Base-by-base conservation (phyloP, 92 coral and sea anemone species). In the Micromussa lordhowensis region DNA sequence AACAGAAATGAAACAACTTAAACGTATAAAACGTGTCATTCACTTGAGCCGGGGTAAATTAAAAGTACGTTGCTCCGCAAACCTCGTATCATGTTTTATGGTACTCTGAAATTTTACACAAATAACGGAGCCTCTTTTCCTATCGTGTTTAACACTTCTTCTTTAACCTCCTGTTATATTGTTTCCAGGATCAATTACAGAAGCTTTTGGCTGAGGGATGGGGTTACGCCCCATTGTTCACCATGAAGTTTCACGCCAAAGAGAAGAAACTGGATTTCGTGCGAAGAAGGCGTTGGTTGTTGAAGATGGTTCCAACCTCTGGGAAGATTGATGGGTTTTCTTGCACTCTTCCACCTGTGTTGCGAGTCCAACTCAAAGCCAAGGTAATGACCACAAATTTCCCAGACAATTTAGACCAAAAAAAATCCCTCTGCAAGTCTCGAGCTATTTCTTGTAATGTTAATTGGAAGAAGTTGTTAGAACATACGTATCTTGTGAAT, bases 221-320 rank as follows among this genome's bases (percentile, higher is more conserved):
- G 99, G 99, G 96, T 36, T 98, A 96, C 85, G 96, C 99, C 2
- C 98, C 98, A 31, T 78, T 92, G 72, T 98, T 98, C 69, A 95
- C 88, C 59, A 87, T 95, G 96, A 98, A 96, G 90, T 92, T 95
- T 90, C 98, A 96, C 87, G 93, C 95, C 80, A 96, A 96, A 73
- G 98, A 98, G 76, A 89, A 96, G 91, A 98, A 92, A 80, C 87
- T 98, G 95, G 99, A 98, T 90, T 98, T 98, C 80, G 96, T 93
- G 54, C 91, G 99, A 58, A 94, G 99, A 80, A 90, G 99, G 53
- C 95, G 99, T 14, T 90, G 94, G 96, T 91, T 94, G 93, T 81
- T 96, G 76, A 96, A 98, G 90, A 87, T 98, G 85, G 91, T 90
- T 3, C 98, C 96, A 31, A 88, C 88, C 75, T 88, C 94, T 68